Evolutionary conservation across 2,888 invertebrate species (phyloP).

Genomic region (Melikaiella ostensackeni): DNA sequence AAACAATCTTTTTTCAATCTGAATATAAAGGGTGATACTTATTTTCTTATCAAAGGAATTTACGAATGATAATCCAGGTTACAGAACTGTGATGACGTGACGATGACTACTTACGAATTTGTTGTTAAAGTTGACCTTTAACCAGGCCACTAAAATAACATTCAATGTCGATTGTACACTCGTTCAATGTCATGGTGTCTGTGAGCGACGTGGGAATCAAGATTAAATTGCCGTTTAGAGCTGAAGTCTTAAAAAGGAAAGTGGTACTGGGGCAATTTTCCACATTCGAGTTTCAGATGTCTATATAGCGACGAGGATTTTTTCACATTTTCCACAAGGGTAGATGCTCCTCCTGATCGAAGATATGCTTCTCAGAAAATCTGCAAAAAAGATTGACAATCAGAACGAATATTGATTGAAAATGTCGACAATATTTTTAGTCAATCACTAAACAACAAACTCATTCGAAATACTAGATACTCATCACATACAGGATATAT

Average conservation of each 20-base stretch:
- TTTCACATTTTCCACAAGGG: slow-evolving; percentile 79
- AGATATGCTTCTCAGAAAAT: neutral
- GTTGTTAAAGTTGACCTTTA: slow-evolving; percentile 66
- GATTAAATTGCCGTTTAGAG: slow-evolving; percentile 73
- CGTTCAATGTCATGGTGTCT: slow-evolving; percentile 59
- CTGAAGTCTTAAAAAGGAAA: slow-evolving; percentile 73
- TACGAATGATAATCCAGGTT: slow-evolving; percentile 42
- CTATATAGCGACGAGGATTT: slow-evolving; percentile 79
- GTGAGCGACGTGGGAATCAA: slow-evolving; percentile 67
- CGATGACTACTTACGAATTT: slow-evolving; percentile 41
- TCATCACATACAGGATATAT: neutral
- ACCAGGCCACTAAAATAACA: slow-evolving; percentile 75
- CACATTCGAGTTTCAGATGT: slow-evolving; percentile 75
- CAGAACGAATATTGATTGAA: neutral
- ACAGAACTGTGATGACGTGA: slow-evolving; percentile 30
- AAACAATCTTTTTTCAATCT: too few relatives aligned
- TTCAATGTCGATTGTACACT: slow-evolving; percentile 58
- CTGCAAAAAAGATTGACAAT: slow-evolving; percentile 24
- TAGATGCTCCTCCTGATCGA: slow-evolving; percentile 52
- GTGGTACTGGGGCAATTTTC: slow-evolving; percentile 72
- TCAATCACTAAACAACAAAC: neutral
- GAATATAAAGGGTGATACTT: too few relatives aligned
- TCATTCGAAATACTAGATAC: slow-evolving; percentile 25
- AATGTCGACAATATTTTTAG: neutral
- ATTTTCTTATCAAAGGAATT: too few relatives aligned